Conservation (phyloP, 2,113 vertebrate species). For the Chascanopsetta lugubris region DNA sequence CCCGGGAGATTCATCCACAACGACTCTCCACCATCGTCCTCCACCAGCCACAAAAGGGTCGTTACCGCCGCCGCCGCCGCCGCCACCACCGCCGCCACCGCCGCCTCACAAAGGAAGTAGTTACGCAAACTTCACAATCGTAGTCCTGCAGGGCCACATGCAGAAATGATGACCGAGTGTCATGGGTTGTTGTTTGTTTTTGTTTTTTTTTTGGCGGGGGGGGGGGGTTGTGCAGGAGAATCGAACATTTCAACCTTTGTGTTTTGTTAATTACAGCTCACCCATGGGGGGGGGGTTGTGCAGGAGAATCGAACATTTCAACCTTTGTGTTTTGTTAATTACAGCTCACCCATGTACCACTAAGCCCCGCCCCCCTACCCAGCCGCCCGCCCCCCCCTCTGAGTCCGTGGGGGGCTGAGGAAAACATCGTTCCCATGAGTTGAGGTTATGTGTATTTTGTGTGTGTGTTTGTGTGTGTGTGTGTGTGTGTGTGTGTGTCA, state of each 20-base stretch:
- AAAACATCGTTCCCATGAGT: slow-evolving; percentile 22
- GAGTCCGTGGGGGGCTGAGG: slow-evolving; percentile 8
- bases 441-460: slow-evolving; percentile 5
- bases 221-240: background rate
- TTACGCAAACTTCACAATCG: slow-evolving; percentile 4
- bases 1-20: slow-evolving; percentile 52
- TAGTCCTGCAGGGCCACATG: background rate
- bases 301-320: background rate
- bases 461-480: background rate
- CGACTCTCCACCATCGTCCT: slow-evolving; percentile 17
- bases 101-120: slow-evolving; percentile 16
- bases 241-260: background rate
- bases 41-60: slow-evolving; percentile 22
- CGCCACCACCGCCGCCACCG: slow-evolving; percentile 16
- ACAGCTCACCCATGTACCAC: slow-evolving; percentile 37
- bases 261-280: slow-evolving; percentile 49
- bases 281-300: no score
- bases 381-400: no score
- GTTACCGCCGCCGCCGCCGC: slow-evolving; percentile 22
- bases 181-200: background rate
- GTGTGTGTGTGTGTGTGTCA: background rate
- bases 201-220: background rate
- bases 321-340: slow-evolving; percentile 33
- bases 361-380: slow-evolving; percentile 3
- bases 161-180: background rate